Evolutionary conservation across 1,140 invertebrate species (phyloP), one percentile per base, ranked within the genome.

Genomic region (Macrosteles quadrilineatus): DNA sequence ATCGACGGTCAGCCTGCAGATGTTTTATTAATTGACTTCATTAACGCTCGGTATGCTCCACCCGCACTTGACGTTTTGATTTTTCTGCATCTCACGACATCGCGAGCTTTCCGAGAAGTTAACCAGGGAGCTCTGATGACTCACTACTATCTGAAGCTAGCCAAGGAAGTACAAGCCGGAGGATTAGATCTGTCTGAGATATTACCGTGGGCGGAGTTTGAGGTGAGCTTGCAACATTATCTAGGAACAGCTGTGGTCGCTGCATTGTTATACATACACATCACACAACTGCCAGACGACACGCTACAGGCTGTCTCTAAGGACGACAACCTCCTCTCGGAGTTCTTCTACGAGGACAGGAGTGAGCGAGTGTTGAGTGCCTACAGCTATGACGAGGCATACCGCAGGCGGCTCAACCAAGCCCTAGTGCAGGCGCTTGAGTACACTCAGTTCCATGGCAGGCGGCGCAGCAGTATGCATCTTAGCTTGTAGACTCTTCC

Each of bases 51-150:
- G 11, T 70, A 70, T 27, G 31, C 32, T 31, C 68, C 68, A 19
- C 68, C 68, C 23, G 68, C 68, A 6, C 27, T 32, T 47, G 68
- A 70, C 47, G 40, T 70, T n/a, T 21, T 70, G 9, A 47, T n/a
- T 0, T 70, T 70, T 19, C 36, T 70, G 1, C 43, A 70, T 19
- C 59, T 64, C 9, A 31, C 68, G 19, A 70, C 68, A 17, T 1
- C 57, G 40, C 19, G 68, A 4, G 31, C 57, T 43, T 70, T 70
- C 23, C 32, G 68, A 64, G 43, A 64, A 27, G 1, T 32, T 25
- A 1, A 64, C 36, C 36, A 43, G n/a, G 57, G 43, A 19, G 9
- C 36, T 4, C 21, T 64, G 21, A 23, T 70, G 23, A 32, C 57
- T 27, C 29, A 27, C 17, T 70, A 70, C 57, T 64, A 70, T 27